Base-by-base conservation (phyloP, 35 echinoderm and acorn worm species). In the Acanthaster planci region DNA sequence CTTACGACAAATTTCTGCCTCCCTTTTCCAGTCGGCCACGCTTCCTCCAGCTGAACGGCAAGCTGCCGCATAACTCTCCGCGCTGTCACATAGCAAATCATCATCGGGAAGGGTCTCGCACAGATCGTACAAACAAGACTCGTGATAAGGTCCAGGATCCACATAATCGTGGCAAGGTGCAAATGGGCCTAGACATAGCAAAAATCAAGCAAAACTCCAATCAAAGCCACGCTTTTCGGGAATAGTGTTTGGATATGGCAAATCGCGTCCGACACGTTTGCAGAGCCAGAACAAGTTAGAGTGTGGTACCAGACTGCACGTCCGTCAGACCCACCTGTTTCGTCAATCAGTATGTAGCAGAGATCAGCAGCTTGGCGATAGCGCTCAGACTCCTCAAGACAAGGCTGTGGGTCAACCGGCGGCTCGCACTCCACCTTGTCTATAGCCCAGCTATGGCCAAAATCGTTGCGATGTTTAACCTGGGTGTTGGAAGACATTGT, bases 61-160 rank as follows among this genome's bases (percentile, higher is more conserved):
- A 55, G 78, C 78, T 8, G 75, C 67, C 9, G 94, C 90, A 77
- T 97, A 97, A 56, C 60, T 36, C 31, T 64, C 84, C 0, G 90
- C 38, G 51, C 87, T 90, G 84, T 90, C 84, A 77, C 94, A 97
- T 2, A 89, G 38, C 18, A 86, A 34, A 40, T 53, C 56, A 9
- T 97, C 94, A 30, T 97, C 94, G 8, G 91, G 91, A 31, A 97
- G 59, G 3, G 87, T 85, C 7, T 83, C 91, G 81, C 94, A 97
- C 12, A 93, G 75, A 82, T 97, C 94, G 84, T 97, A 97, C 39
- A 84, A 56, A 86, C 95, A 97, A 29, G 91, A 78, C 16, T 80
- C 60, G 57, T 90, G 80, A 56, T 83, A 93, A 40, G 87, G 81
- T 17, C 57, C 36, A 47, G 91, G 91, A 83, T 91, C 86, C 1